Evolutionary conservation across 2,888 invertebrate genomes (phyloP), one percentile per base, ranked within the genome.

Genomic region (Drepana falcataria): DNA sequence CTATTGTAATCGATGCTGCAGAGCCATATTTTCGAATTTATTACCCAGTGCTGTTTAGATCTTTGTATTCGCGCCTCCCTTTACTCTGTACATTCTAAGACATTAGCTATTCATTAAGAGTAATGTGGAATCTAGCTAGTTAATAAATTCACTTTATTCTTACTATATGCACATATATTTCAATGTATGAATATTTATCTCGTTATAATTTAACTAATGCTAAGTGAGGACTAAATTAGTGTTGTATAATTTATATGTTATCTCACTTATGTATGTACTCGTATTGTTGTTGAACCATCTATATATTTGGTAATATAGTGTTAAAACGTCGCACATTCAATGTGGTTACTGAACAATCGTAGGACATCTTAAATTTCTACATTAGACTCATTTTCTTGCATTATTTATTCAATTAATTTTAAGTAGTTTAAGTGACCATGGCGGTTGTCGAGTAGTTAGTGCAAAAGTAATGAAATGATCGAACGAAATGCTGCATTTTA

Each of bases 371-470:
- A 61, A 60, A 66, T 61, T 55, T 55, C 55, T 65, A 71, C 66
- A 60, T 64, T 68, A 64, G 55, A 62, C 67, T 75, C 73, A 67
- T 68, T 61, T 71, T 69, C 75, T 75, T 75, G 64, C 71, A 68
- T 69, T 79, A 79, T 80, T 81, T 79, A 80, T 81, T 80, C 59
- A 73, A 70, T 68, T 66, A 68, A 71, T 69, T 73, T 57, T 64
- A 61, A 56, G 71, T 69, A 70, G 63, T 57, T 47, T 78, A 75
- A 76, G 72, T 69, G 66, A 72, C 68, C 64, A 69, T 76, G 69
- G 69, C 78, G 73, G 66, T 71, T 74, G 72, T 73, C 69, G 68
- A 67, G 60, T 74, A 72, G 71, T 66, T 73, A 73, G 73, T 67
- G 64, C 59, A 65, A 67, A 63, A 63, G 53, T 64, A 58, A 59